Percentiles rank a stretch among this genome's conserved stretches.
phyloP scores from a whole-genome alignment of 53 echinoderm and acorn worm species.

The Actinopyga echinites region DNA sequence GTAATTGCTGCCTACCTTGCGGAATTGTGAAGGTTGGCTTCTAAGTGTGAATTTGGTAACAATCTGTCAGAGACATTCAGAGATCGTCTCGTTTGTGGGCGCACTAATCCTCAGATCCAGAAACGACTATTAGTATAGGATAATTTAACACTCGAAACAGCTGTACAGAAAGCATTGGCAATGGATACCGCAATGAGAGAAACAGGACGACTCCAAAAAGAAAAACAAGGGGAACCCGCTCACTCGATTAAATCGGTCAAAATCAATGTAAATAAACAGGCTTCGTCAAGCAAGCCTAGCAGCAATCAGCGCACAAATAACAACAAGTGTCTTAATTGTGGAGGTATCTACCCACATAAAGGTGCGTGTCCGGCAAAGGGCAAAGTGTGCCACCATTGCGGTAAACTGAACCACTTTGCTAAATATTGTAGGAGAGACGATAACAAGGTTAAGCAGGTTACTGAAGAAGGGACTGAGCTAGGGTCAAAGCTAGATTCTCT shows the following conservation, averaged over 20 bases:
- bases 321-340: constrained; percentile 1
- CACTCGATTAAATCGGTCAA: no score
- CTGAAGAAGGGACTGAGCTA: not conserved
- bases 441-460: not conserved
- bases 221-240: no score
- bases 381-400: no score
- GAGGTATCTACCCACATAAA: constrained; percentile 43
- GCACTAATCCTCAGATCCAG: constrained; percentile 21
- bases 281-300: no score
- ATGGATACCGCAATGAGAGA: constrained; percentile 23
- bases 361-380: constrained; percentile 17
- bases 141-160: not conserved
- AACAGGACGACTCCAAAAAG: constrained; percentile 17
- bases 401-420: constrained; percentile 37
- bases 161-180: constrained; percentile 14
- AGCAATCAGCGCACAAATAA: no score
- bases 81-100: constrained; percentile 37
- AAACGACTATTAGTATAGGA: constrained; percentile 29
- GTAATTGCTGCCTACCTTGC: constrained; percentile 20
- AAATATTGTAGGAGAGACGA: constrained; percentile 2
- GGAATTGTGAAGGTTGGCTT: constrained; percentile 4
- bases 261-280: no score
- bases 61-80: constrained; percentile 6
- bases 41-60: constrained; percentile 1
- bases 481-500: not conserved